A percentile compares a stretch with the other conserved stretches of the same genome.
Conservation (phyloP, 2,888 invertebrate genomes). For the Drosophila greeni region DNA sequence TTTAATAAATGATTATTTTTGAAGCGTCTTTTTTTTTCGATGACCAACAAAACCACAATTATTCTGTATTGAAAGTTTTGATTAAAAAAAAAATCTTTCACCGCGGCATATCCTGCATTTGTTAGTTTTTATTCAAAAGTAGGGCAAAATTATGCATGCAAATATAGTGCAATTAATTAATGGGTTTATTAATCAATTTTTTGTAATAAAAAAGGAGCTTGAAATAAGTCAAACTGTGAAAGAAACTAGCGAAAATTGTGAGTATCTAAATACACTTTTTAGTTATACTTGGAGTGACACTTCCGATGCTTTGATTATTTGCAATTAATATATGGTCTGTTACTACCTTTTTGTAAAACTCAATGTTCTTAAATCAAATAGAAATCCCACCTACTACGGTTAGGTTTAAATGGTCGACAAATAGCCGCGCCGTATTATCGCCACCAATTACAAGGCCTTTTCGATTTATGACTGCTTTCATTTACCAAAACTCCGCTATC, state of each 20-base stretch:
- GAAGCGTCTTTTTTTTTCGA: not conserved
- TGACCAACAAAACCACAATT: slow-evolving; percentile 16
- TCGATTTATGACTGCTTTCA: slow-evolving; percentile 63
- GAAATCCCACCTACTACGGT: not conserved
- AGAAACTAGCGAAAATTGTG: not conserved
- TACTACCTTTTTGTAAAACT: too few relatives aligned
- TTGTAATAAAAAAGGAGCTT: not conserved
- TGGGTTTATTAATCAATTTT: not conserved
- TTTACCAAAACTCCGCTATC: slow-evolving; percentile 52
- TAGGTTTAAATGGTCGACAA: slow-evolving; percentile 2
- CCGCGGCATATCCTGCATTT: not conserved
- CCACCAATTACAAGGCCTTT: slow-evolving; percentile 51
- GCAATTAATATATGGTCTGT: too few relatives aligned
- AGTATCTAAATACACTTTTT: not conserved
- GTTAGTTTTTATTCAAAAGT: not conserved
- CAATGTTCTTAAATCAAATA: not conserved
- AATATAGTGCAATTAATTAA: not conserved
- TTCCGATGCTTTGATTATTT: not conserved
- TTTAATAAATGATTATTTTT: slow-evolving; percentile 21
- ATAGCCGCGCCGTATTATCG: slow-evolving; percentile 30
- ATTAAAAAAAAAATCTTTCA: not conserved
- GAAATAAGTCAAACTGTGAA: not conserved
- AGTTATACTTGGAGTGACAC: not conserved
- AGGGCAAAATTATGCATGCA: too few relatives aligned
- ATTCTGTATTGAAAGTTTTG: not conserved